Percentiles rank a stretch among this genome's conserved stretches.
These are phyloP conservation scores for Heptranchias perlo DNA, from an alignment of 2,113 vertebrate genomes.

Conservation along the genomic window DNA sequence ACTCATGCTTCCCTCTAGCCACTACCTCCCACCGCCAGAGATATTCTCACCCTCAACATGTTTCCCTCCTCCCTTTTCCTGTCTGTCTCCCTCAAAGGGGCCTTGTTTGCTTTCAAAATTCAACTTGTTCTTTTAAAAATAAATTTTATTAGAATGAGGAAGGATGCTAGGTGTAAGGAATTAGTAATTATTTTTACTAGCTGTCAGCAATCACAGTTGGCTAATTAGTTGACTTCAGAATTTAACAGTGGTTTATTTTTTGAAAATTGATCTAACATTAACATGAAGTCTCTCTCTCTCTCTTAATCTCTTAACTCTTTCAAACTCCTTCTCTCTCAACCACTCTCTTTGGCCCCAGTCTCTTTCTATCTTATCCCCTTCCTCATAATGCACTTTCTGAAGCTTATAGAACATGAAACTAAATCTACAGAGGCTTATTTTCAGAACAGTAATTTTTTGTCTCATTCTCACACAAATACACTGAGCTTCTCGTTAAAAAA, in stretches of 20 bases:
- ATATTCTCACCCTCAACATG: no score
- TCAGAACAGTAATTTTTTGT: not conserved
- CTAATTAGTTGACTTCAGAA: not conserved
- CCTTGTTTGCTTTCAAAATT: not conserved
- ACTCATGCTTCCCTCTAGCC: no score
- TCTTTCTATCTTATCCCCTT: not conserved
- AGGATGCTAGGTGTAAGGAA: not conserved
- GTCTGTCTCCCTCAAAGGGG: no score
- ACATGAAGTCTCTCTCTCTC: not conserved
- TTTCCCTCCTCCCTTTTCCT: no score
- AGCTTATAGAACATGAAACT: not conserved
- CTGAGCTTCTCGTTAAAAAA: not conserved
- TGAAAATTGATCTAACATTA: not conserved
- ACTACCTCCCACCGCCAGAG: no score
- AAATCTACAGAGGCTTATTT: not conserved
- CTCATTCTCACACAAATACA: not conserved
- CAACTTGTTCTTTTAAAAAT: not conserved
- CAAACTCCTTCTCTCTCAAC: not conserved
- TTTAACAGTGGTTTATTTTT: not conserved
- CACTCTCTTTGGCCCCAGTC: not conserved
- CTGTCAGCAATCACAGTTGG: not conserved
- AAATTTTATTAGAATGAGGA: not conserved
- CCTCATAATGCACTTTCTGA: not conserved
- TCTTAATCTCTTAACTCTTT: not conserved
- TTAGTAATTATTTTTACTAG: not conserved